Evolutionary conservation across 2,888 invertebrate species (phyloP), one percentile per base, ranked within the genome.

Genomic region (Altica lythri): DNA sequence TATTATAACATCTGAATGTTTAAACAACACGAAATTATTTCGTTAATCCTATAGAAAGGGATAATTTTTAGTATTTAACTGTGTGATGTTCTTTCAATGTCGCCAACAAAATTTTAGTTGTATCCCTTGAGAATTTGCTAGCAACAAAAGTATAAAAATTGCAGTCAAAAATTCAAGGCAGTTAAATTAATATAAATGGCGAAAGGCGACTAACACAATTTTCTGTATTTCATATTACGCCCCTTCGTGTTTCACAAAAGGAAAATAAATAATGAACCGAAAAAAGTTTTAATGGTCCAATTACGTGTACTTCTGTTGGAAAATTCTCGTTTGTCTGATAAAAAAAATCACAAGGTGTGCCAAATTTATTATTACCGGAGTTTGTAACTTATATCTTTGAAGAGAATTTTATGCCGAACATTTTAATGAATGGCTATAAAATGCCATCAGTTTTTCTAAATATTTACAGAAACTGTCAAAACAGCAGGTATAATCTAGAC

Each of bases 271-370:
- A 54, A 53, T 51, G 53, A 47, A 37, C 44, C 53, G 44, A 51
- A 53, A 51, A 55, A 59, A 56, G 51, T 59, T 59, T 59, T 54
- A 56, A 59, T 56, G 54, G 52, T 53, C 51, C 56, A 53, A 56
- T 56, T 56, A 58, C 47, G 48, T 44, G 38, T 55, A 44, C 37
- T 56, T 52, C 48, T 49, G 53, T 46, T 32, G 42, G 38, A 42
- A 46, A 55, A 42, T 46, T 55, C 42, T 51, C 50, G 55, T 51
- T 51, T 50, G 55, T 50, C 25, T 40, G 50, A 46, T 35, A n/a
- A 49, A 38, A 55, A 34, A 50, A 40, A 50, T 55, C 46, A 34
- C 50, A 35, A 50, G 50, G 46, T 46, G 46, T 51, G 29, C 53
- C 18, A 19, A 42, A 42, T 49, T 49, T 49, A 49, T 49, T 49